Conservation (phyloP, 2,888 invertebrate genomes). For the Clanis bilineata region DNA sequence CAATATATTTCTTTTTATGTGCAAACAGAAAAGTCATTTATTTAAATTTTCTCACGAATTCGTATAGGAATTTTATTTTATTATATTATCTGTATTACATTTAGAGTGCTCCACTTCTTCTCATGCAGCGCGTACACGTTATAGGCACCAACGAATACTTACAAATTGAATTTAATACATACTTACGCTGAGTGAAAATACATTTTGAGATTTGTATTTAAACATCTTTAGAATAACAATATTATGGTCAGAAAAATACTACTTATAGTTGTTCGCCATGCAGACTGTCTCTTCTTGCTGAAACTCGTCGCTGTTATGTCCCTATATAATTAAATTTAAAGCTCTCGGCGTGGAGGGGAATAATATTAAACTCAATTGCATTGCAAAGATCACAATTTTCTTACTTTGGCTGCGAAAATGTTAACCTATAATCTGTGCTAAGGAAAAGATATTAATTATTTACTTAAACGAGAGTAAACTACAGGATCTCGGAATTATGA, state of each 20-base stretch:
- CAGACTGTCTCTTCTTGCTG: slow-evolving; percentile 29
- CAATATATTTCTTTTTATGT: slow-evolving; percentile 83
- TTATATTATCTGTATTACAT: slow-evolving; percentile 80
- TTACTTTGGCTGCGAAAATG: slow-evolving; percentile 44
- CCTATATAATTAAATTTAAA: slow-evolving; percentile 77
- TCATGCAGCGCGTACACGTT: slow-evolving; percentile 36
- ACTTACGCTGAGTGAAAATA: neutral
- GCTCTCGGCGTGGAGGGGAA: slow-evolving; percentile 71
- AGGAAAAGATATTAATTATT: neutral
- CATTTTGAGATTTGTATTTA: neutral
- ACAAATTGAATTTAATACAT: slow-evolving; percentile 24
- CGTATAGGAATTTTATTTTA: slow-evolving; percentile 82
- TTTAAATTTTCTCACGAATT: slow-evolving; percentile 83
- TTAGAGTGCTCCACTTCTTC: slow-evolving; percentile 67
- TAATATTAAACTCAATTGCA: slow-evolving; percentile 77
- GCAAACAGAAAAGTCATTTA: slow-evolving; percentile 83
- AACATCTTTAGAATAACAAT: neutral
- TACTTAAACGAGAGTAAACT: neutral
- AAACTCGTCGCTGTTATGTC: slow-evolving; percentile 65
- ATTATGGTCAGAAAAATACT: neutral
- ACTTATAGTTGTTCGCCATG: neutral
- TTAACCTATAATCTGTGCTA: slow-evolving; percentile 2
- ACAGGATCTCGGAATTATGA: neutral
- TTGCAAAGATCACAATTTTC: slow-evolving; percentile 75
- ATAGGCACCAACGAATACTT: slow-evolving; percentile 8